Base-by-base conservation (phyloP, 2,888 invertebrate genomes). In the Caenorhabditis sp. region DNA sequence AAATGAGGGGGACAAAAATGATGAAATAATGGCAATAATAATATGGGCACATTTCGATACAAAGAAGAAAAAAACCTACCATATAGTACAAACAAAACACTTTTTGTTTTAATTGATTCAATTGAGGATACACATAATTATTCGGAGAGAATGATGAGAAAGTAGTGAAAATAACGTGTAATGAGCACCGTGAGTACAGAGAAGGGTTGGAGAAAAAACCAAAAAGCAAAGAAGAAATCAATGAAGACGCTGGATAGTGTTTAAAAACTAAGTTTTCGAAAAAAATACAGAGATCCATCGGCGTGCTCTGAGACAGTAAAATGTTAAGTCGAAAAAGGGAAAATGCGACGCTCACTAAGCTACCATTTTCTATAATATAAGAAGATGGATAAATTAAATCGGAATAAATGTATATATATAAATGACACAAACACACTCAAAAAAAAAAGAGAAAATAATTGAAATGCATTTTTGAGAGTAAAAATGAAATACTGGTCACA, bases 401-500 rank as follows among this genome's bases (percentile, higher is more conserved):
- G 31, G 31, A 31, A 31, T 31, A n/a, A 17, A 17, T 8, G 12
- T 36, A 36, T 8, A 36, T 36, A 10, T 10, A 43, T 17, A 43
- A 43, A 43, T 43, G 43, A 43, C 43, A 43, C 43, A 43, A 43
- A 43, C 43, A 43, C 43, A 43, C 43, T 43, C 17, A 17, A 43
- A 17, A 43, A 43, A 17, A 3, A 43, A 3, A 17, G 43, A 43
- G 3, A 43, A 43, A n/a, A n/a, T n/a, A n/a, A n/a, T n/a, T 17
- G 43, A 43, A 43, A 43, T 17, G 17, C 43, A 43, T 17, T 43
- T 43, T 17, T 51, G 51, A 51, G 21, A 23, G 21, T n/a, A 6
- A 21, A 26, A 61, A 60, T 1, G 23, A 36, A 68, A 68, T 68
- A 68, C 67, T 73, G 64, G 64, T 67, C 65, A 68, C 67, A 73